Evolutionary conservation across 2,888 invertebrate genomes (phyloP), one percentile per base, ranked within the genome.

Genomic region (Pollenia labialis): DNA sequence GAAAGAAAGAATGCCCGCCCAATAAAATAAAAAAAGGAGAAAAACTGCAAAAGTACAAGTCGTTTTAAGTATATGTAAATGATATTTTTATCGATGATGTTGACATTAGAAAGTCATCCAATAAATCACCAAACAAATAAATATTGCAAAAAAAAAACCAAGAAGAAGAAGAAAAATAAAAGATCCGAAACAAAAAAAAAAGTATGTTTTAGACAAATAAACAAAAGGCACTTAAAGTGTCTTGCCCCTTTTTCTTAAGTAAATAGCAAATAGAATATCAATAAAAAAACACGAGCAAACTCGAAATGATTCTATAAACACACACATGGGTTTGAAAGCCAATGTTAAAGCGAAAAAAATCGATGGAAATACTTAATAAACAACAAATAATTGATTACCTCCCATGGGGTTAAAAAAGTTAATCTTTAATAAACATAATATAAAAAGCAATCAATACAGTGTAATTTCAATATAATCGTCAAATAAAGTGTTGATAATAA

Each of bases 51-150:
- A 48, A 58, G 46, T 42, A 48, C 68, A 79, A 66, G 69, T 62
- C 44, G n/a, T 42, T 66, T 75, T 60, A 81, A 66, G 50, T 72
- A 14, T 77, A 77, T 83, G 56, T 83, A 77, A 83, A 83, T 83
- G 77, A 64, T 77, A 83, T 66, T 83, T 77, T 83, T 77, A 81
- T 81, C 77, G 81, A 85, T 77, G 66, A 80, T 80, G 80, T 86
- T 86, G 83, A 80, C 69, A 76, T 75, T 83, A 18, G 23, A 80
- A 85, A 72, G 54, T 79, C 75, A 69, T 82, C 62, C 77, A 82
- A 85, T 77, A 82, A 86, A 82, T 83, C 80, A 86, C 69, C 62
- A 71, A 82, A 64, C 71, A 79, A 86, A 83, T 77, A 83, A 83
- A 85, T 60, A 77, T 54, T 58, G 48, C 11, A 46, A 66, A 18